Evolutionary conservation across 2,888 invertebrate genomes (phyloP), one percentile per base, ranked within the genome.

Genomic region (Drosophila kuntzei): DNA sequence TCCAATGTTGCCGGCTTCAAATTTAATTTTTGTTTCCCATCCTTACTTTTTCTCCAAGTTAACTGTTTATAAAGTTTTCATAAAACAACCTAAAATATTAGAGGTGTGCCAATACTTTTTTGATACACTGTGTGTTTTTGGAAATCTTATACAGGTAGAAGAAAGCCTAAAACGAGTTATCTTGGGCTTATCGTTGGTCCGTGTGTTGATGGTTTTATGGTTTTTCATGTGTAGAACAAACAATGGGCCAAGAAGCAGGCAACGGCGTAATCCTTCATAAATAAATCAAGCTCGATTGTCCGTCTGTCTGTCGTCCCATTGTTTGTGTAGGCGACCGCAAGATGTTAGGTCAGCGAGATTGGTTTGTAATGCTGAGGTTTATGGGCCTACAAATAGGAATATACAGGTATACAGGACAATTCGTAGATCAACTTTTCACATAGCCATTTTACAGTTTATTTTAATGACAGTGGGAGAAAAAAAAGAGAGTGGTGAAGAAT

Each of bases 181-280:
- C 74, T 80, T 41, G 12, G 64, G 63, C 85, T 80, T 80, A 80
- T 80, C 80, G 46, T 55, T 70, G 46, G 53, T 43, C 64, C 69
- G 66, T 77, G 73, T 72, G 82, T 73, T 82, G 82, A 82, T 79
- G 80, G 77, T 67, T 88, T 86, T 73, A 80, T 83, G 86, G 88
- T 32, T 60, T 82, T 68, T 64, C 60, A 18, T 50, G 72, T 60
- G 67, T 72, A 72, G 66, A 53, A 66, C 80, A 82, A 88, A 88
- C 84, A 82, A 88, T 80, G 60, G 65, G 11, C 27, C 49, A 51
- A 72, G 36, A 41, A 44, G 18, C 63, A 44, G 63, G 16, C 59
- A 49, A 47, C 43, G 22, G 76, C 51, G 86, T 49, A 86, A 82
- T 88, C 82, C 89, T 77, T 73, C 67, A 66, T 71, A 82, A 80